Percentiles rank a stretch among this genome's conserved stretches.
Evolutionary conservation across 1,140 invertebrate species (phyloP).

Genomic region (Armadillidium nasatum): DNA sequence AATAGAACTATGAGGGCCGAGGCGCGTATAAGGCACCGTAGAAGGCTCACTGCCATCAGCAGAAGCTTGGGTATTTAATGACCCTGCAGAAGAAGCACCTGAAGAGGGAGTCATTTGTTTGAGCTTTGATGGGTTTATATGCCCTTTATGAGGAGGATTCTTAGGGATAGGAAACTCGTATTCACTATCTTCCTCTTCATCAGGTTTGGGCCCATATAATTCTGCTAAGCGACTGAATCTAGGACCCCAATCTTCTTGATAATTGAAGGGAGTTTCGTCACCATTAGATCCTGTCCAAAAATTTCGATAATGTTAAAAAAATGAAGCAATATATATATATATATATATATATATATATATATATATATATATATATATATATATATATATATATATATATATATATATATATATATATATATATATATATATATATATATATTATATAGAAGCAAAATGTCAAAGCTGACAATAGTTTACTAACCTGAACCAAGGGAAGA

Average conservation of each 20-base stretch:
- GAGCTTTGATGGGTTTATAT: not conserved
- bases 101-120: not conserved
- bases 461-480: not conserved
- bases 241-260: not conserved
- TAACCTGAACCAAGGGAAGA: constrained; percentile 40
- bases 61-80: not conserved
- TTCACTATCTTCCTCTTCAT: not conserved
- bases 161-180: not conserved
- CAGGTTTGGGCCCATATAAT: not conserved
- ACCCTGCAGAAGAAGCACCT: not conserved
- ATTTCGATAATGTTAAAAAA: too few species aligned
- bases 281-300: not conserved
- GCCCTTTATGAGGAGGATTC: not conserved
- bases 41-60: not conserved
- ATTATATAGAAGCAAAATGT: too few species aligned
- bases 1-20: not conserved
- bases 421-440: too few species aligned
- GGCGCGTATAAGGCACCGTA: constrained; percentile 4
- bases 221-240: not conserved
- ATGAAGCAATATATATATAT: too few species aligned
- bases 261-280: not conserved
- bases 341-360: too few species aligned
- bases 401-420: too few species aligned
- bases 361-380: too few species aligned
- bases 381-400: too few species aligned